Conservation (phyloP, 2,797 vertebrate genomes). For the Lemur catta region DNA sequence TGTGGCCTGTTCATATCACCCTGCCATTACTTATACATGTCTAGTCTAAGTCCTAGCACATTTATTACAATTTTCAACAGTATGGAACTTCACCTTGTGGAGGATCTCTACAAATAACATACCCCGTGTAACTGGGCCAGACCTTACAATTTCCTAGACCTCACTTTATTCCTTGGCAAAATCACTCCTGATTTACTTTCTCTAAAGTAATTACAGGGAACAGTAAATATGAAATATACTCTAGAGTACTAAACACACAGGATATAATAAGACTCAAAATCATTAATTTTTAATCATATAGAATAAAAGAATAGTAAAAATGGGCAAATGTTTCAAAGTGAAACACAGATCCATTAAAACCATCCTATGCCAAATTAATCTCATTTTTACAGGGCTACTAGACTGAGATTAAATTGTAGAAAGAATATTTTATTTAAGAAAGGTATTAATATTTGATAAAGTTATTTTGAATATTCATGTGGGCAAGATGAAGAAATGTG, state of each 20-base stretch:
- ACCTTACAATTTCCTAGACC: background rate
- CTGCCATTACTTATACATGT: background rate
- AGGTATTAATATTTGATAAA: background rate
- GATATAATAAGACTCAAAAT: background rate
- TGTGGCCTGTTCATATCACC: background rate
- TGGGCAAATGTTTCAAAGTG: background rate
- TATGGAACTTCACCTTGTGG: background rate
- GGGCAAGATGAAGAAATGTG: background rate
- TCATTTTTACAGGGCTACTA: background rate
- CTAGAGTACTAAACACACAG: background rate
- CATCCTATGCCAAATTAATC: background rate
- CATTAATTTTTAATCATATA: background rate
- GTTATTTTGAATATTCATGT: background rate
- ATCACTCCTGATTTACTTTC: background rate
- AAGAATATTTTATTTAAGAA: background rate
- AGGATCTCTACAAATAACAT: background rate
- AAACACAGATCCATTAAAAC: background rate
- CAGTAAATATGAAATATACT: background rate
- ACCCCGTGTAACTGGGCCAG: background rate
- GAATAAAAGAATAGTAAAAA: background rate
- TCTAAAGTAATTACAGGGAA: background rate
- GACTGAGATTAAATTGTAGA: background rate
- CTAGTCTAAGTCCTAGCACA: background rate
- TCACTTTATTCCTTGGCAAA: background rate
- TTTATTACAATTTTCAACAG: background rate